Evolutionary conservation across 2,113 vertebrate species (phyloP), one percentile per base, ranked within the genome.

Genomic region (Vidua macroura): DNA sequence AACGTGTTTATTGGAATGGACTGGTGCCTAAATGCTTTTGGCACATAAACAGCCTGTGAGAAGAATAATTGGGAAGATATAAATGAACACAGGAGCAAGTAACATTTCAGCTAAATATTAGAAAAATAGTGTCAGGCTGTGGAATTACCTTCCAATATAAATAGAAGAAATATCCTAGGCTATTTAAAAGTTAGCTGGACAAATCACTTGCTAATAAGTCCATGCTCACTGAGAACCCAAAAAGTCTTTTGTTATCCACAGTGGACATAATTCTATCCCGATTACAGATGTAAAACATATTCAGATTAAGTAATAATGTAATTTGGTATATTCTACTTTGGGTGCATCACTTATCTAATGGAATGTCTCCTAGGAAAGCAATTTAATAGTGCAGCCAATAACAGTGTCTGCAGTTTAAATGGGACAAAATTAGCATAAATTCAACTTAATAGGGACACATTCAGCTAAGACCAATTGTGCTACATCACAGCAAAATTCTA

Each of bases 401-500:
- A 94, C 68, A 81, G 11, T 8, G 8, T 88, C 84, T 88, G 59
- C 85, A 94, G 75, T 83, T 95, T 95, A 93, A 96, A 84, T 94
- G 76, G 92, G 85, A 94, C 88, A 92, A 75, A 97, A 94, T 96
- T 96, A 96, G 88, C 95, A 96, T 95, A 96, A 94, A 93, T 96
- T 94, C 92, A 86, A 74, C 87, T 88, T 95, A 90, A 94, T 56
- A 74, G 89, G 60, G 85, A 90, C 76, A 92, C 56, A 44, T 78
- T 81, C 73, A 94, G 83, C 60, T 70, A 83, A 88, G 83, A 77
- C 76, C 94, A 92, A 81, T 43, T 75, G 79, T 66, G 51, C 64
- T 86, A 78, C 53, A 94, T 83, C 88, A 86, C 83, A 78, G 83
- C 24, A 74, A 94, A 92, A 90, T 60, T 81, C 76, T 68, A 86